Evolutionary conservation across 2,888 invertebrate species (phyloP), one percentile per base, ranked within the genome.

Genomic region (Unio delphinus): DNA sequence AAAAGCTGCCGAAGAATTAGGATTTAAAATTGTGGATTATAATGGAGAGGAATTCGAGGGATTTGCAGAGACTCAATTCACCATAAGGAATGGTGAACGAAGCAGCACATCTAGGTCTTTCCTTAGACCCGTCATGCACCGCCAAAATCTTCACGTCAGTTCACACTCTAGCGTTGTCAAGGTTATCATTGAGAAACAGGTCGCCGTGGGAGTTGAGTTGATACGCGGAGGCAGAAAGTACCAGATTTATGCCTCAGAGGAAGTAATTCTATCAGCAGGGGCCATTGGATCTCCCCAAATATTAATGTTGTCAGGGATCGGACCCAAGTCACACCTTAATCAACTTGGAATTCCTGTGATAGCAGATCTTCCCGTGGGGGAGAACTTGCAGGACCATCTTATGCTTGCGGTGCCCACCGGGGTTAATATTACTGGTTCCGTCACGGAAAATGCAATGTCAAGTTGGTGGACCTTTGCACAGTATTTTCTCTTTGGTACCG

Each of bases 1-100:
- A 8, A 84, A 92, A 65, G 94, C 93, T 61, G 92, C 93, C 17
- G 86, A 90, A 83, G 92, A 93, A 88, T 88, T 94, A 82, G 92
- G 93, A 56, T 92, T 92, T n/a, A n/a, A n/a, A n/a, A n/a, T n/a
- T n/a, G n/a, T n/a, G n/a, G n/a, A n/a, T n/a, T n/a, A n/a, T n/a
- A 76, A 76, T 64, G 73, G 69, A 0, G 73, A 71, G 55, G 62
- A 57, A 18, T 62, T 68, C 30, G 65, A 75, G 68, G 75, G 75
- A 4, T 73, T 71, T 54, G 69, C 69, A 58, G 67, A 64, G 26
- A 73, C 68, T 58, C 75, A 75, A n/a, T 62, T 69, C 0, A 75
- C 61, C 15, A 67, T 73, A 20, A 66, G 75, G 26, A 61, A 70
- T n/a, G 73, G 72, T 20, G 67, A 74, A 0, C 56, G 76, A 4